Base-by-base conservation (phyloP, 2,113 vertebrate genomes). In the Syngnathus scovelli region DNA sequence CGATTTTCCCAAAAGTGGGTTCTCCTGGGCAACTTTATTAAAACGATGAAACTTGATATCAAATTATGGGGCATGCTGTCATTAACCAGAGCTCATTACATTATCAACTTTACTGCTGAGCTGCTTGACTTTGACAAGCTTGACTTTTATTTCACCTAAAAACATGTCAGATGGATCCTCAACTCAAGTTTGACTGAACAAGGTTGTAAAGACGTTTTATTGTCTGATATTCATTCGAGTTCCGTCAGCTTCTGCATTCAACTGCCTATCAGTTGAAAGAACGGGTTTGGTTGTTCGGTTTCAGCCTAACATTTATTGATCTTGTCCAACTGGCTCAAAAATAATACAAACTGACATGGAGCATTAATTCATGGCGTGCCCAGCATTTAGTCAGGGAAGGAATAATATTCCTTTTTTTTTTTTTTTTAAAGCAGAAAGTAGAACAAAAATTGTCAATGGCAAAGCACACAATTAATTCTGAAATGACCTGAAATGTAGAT, bases 11-110 rank as follows among this genome's bases (percentile, higher is more conserved):
- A 85, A 86, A 80, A 68, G 76, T 68, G 84, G 76, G n/a, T 62
- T n/a, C 2, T 33, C 27, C 27, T 33, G 27, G 27, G 65, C 67
- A 80, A 89, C 83, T 85, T 88, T 83, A 89, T 85, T 78, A 80
- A 86, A 86, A 87, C 71, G 65, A 52, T 86, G 82, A 78, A 86
- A 85, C 49, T 82, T 83, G 76, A 80, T 84, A 51, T 78, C 75
- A 70, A 76, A 76, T 79, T 75, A 86, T 71, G 70, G 49, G 69
- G 63, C 75, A 64, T 68, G 74, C 74, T 78, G 66, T 85, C 68
- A 87, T 89, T 89, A 84, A 85, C 80, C 80, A 77, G 78, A 72
- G 69, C 72, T 81, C 73, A 85, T 78, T 70, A 76, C 75, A 80
- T 81, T 79, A 81, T 72, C 69, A 65, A 55, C 80, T 83, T 82